A percentile compares a stretch with the other conserved stretches of the same genome.
Evolutionary conservation across 2,888 invertebrate genomes (phyloP).

Genomic region (Athrips mouffetella): DNA sequence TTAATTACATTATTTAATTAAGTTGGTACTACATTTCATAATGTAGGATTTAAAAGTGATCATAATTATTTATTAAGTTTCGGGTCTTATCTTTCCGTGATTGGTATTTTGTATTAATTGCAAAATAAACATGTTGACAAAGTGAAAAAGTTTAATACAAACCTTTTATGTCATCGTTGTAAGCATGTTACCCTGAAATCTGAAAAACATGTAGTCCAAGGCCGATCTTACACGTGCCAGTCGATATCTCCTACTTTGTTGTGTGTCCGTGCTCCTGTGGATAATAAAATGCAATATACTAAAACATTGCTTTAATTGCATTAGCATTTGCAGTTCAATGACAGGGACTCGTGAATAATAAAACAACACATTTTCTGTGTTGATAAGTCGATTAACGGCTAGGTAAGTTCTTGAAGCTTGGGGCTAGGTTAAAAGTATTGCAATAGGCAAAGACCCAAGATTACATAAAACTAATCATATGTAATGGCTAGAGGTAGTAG

Average conservation of each 20-base stretch:
- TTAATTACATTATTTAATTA: no score
- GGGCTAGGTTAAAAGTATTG: neutral
- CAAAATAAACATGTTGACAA: no score
- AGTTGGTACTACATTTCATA: no score
- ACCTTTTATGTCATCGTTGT: neutral
- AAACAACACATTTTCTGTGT: neutral
- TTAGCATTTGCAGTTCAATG: conserved; percentile 10
- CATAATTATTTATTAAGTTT: no score
- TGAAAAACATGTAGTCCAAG: neutral
- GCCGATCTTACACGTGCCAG: conserved; percentile 10
- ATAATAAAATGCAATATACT: conserved; percentile 4
- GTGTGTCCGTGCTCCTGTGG: conserved; percentile 13
- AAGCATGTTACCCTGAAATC: neutral
- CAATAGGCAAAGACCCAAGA: no score
- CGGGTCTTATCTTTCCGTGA: no score
- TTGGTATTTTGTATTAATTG: no score
- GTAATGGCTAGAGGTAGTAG: no score
- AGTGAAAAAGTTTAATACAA: no score
- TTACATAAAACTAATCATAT: no score
- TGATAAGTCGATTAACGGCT: neutral
- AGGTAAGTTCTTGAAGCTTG: neutral
- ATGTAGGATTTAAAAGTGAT: no score
- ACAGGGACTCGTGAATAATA: conserved; percentile 6
- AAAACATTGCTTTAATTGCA: neutral
- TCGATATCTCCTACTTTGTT: conserved; percentile 5